phyloP scores from a whole-genome alignment of 2,797 vertebrate species.

The Octomys mimax region DNA sequence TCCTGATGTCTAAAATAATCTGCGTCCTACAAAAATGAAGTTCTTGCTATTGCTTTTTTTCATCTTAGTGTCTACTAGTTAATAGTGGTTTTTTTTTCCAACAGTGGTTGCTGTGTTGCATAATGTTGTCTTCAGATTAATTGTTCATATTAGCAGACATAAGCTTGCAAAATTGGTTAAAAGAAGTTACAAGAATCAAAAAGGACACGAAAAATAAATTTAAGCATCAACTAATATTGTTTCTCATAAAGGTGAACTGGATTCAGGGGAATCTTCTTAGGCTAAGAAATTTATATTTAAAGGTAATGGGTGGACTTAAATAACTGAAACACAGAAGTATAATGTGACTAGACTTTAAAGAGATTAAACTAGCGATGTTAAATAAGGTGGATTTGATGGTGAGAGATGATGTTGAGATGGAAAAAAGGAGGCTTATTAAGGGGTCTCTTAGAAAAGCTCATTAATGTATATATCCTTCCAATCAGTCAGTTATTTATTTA shows the following conservation, averaged over 20 bases:
- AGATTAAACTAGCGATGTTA: background rate
- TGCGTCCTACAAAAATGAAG: background rate
- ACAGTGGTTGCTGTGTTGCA: no score
- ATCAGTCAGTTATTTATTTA: constrained; percentile 26
- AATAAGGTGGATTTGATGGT: background rate
- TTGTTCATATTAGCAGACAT: no score
- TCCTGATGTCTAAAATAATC: background rate
- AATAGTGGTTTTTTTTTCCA: no score
- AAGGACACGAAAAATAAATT: no score
- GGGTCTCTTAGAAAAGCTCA: background rate
- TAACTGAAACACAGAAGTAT: background rate
- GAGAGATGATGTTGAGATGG: background rate
- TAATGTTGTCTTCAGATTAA: no score
- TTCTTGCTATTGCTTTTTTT: background rate
- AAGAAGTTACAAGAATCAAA: no score
- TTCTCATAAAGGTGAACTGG: constrained; percentile 13
- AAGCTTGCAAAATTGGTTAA: no score
- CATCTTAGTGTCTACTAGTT: background rate
- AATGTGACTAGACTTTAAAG: background rate
- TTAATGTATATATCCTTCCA: constrained; percentile 44
- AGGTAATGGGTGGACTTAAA: background rate
- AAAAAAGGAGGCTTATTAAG: background rate
- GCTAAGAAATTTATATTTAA: background rate
- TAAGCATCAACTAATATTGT: background rate
- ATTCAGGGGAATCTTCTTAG: background rate